These are phyloP conservation scores for Pammene aurita DNA, from an alignment of 2,888 invertebrate genomes.

Conservation along the genomic window DNA sequence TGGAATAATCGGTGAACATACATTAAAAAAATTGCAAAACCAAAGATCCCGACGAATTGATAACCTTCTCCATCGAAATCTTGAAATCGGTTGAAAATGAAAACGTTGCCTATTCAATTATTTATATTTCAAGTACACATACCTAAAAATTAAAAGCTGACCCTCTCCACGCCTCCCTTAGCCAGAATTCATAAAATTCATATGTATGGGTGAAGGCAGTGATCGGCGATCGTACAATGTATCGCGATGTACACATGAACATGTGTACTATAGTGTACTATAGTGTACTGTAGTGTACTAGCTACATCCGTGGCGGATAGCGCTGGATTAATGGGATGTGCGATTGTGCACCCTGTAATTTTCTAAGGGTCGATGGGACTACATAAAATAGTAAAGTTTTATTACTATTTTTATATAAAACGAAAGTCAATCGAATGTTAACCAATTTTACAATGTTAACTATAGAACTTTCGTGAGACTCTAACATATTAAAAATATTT, in stretches of 20 bases:
- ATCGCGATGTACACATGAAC: slow-evolving; percentile 9
- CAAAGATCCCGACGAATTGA: too few relatives aligned
- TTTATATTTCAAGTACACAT: background rate
- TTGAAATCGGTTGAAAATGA: too few relatives aligned
- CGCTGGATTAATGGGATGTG: slow-evolving; percentile 20
- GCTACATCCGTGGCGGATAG: slow-evolving; percentile 22
- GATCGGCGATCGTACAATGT: slow-evolving; percentile 57
- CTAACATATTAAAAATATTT: too few relatives aligned
- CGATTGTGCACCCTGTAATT: slow-evolving; percentile 22
- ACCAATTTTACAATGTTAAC: too few relatives aligned
- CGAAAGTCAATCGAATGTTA: too few relatives aligned
- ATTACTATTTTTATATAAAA: too few relatives aligned
- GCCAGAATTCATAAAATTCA: slow-evolving; percentile 77
- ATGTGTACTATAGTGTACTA: slow-evolving; percentile 2
- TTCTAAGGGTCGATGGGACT: background rate
- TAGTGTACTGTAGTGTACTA: slow-evolving; percentile 1
- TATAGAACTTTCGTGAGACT: too few relatives aligned
- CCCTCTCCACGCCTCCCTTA: slow-evolving; percentile 55
- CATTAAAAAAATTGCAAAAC: too few relatives aligned
- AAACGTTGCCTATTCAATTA: too few relatives aligned
- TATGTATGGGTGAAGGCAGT: slow-evolving; percentile 75
- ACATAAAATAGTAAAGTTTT: background rate
- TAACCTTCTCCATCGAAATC: too few relatives aligned
- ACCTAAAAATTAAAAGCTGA: slow-evolving; percentile 28
- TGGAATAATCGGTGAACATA: too few relatives aligned